phyloP scores from a whole-genome alignment of 2,797 vertebrate genomes.

The Enteromius afrohamiltoni region DNA sequence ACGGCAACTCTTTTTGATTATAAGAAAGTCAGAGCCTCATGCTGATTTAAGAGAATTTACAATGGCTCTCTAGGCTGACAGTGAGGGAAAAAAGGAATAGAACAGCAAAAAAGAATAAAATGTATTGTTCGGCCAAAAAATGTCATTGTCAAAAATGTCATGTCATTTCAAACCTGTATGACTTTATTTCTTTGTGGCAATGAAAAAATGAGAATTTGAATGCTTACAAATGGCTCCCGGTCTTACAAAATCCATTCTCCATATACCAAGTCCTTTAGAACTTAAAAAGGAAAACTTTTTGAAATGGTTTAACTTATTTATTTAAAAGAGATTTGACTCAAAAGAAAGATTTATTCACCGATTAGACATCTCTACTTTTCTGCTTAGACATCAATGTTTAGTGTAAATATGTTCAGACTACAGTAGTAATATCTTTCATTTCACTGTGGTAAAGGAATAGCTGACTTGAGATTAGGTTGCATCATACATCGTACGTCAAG shows the following conservation, averaged over 20 bases:
- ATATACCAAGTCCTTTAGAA: slow-evolving; percentile 5
- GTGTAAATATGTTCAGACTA: background rate
- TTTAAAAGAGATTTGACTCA: background rate
- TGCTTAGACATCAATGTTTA: background rate
- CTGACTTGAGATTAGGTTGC: too few relatives aligned
- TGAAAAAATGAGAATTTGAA: background rate
- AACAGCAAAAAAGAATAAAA: background rate
- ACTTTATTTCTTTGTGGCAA: slow-evolving; percentile 8
- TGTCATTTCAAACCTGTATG: background rate
- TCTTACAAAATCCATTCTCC: background rate
- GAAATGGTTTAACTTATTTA: background rate
- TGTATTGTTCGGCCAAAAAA: background rate
- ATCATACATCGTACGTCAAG: too few relatives aligned
- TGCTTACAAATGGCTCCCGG: background rate
- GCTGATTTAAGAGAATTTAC: slow-evolving; percentile 67
- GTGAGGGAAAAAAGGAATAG: slow-evolving; percentile 50
- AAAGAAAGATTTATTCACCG: background rate
- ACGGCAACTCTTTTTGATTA: slow-evolving; percentile 66
- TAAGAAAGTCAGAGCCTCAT: slow-evolving; percentile 60
- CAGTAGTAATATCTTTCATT: background rate
- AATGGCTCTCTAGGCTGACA: slow-evolving; percentile 71
- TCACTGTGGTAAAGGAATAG: background rate
- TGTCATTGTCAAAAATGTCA: slow-evolving; percentile 12
- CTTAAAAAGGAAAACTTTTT: background rate
- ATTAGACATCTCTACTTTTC: background rate